phyloP scores from a whole-genome alignment of 2,113 vertebrate genomes.

The Dromiciops gliroides region DNA sequence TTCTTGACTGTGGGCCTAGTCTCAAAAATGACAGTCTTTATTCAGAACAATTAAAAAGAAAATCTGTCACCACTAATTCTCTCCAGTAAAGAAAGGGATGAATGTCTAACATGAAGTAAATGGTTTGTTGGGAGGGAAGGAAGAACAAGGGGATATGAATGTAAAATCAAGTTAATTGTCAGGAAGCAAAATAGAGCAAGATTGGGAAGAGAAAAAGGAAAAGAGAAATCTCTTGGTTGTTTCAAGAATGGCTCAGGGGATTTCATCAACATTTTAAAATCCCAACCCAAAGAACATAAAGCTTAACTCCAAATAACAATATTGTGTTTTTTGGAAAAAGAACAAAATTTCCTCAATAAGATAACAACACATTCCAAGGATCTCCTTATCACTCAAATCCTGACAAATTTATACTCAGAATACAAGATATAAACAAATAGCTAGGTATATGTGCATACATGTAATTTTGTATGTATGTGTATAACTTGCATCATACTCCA shows the following conservation, averaged over 20 bases:
- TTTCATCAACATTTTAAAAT: conserved; percentile 57
- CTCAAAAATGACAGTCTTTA: neutral
- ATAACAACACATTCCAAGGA: neutral
- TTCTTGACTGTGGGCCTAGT: conserved; percentile 11
- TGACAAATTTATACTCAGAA: conserved; percentile 1
- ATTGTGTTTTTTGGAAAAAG: conserved; percentile 10
- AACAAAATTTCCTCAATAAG: neutral
- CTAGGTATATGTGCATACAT: neutral
- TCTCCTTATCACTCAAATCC: neutral
- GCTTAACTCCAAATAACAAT: conserved; percentile 25
- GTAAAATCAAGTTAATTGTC: conserved; percentile 55
- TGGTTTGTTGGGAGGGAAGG: neutral
- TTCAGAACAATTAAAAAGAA: conserved; percentile 5
- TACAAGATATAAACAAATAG: neutral
- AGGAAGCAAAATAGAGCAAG: neutral
- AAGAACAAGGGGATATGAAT: conserved; percentile 34
- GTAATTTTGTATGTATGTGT: too few relatives aligned
- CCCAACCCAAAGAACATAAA: conserved; percentile 23
- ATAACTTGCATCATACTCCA: neutral
- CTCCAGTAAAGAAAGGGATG: conserved; percentile 35
- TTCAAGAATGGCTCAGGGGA: conserved; percentile 36
- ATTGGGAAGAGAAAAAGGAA: conserved; percentile 29
- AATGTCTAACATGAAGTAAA: conserved; percentile 2
- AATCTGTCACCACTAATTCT: neutral
- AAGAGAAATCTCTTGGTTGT: neutral